These are phyloP conservation scores for Empidonax traillii DNA, from an alignment of 2,113 vertebrate genomes.

Conservation along the genomic window DNA sequence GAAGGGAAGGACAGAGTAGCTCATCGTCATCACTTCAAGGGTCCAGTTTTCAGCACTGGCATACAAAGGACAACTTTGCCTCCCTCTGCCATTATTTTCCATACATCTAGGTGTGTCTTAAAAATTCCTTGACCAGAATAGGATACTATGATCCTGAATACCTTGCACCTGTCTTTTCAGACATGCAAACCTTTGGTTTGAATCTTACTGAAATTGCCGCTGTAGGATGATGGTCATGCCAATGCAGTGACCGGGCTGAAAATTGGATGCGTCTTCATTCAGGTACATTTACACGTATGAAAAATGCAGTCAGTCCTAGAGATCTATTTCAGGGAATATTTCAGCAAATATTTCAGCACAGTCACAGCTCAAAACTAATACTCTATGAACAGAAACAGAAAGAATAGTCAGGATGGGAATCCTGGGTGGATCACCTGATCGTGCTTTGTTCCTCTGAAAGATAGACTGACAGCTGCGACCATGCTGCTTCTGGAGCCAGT, in stretches of 20 bases:
- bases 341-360: neutral
- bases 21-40: neutral
- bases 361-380: neutral
- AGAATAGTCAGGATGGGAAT: neutral
- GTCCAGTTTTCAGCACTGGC: neutral
- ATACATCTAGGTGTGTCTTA: neutral
- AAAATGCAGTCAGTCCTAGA: neutral
- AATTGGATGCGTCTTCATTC: neutral
- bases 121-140: neutral
- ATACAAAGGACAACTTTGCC: neutral
- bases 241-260: neutral
- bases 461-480: neutral
- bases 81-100: neutral
- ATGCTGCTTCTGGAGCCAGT: neutral
- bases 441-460: neutral
- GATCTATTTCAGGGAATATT: neutral
- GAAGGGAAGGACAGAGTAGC: neutral
- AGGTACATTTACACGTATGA: neutral
- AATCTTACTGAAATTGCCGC: neutral
- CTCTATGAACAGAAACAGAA: neutral
- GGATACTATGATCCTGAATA: neutral
- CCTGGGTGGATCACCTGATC: neutral
- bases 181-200: neutral
- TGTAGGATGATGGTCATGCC: neutral
- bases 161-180: neutral